Evolutionary conservation across 1,140 invertebrate genomes (phyloP), one percentile per base, ranked within the genome.

Genomic region (Drosophila sucinea): DNA sequence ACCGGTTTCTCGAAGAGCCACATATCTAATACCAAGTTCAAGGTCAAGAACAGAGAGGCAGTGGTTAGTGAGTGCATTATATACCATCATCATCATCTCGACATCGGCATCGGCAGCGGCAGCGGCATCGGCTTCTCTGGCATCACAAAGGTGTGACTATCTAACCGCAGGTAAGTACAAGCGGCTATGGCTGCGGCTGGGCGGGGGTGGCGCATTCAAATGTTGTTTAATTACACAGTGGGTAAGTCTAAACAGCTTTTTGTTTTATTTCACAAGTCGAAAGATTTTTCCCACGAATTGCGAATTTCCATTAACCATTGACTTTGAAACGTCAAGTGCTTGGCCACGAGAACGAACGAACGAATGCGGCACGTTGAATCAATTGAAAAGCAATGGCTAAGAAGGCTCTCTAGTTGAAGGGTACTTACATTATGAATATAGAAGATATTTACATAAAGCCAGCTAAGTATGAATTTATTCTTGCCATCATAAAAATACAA

Each of bases 11-110:
- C 25, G n/a, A 67, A 78, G 79, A 83, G 82, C 79, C 51, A 76
- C 79, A 69, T 79, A 85, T 85, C 82, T 85, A 85, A 85, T 85
- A 85, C 82, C 82, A 85, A 85, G 82, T 85, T 85, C 83, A 85
- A 85, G 82, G 82, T 85, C 70, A 80, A 86, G 65, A 67, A 56
- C 69, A 8, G 64, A 69, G 62, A 66, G 70, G 61, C 66, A 74
- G 67, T 70, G 44, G 67, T 66, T 58, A 66, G 73, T 65, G 60
- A 74, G 67, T 81, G 76, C 81, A 85, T 80, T 78, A 68, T 70
- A 64, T 29, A 47, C 23, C 44, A 47, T 10, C 44, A 47, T 6
- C 44, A 47, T 17, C 41, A 44, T 17, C 33, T 17, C 40, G 11
- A 4, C 40, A 55, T 27, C 51, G 29, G 23, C 5, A 47, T 47